Base-by-base conservation (phyloP, 2,113 vertebrate genomes). In the Caranx melampygus region DNA sequence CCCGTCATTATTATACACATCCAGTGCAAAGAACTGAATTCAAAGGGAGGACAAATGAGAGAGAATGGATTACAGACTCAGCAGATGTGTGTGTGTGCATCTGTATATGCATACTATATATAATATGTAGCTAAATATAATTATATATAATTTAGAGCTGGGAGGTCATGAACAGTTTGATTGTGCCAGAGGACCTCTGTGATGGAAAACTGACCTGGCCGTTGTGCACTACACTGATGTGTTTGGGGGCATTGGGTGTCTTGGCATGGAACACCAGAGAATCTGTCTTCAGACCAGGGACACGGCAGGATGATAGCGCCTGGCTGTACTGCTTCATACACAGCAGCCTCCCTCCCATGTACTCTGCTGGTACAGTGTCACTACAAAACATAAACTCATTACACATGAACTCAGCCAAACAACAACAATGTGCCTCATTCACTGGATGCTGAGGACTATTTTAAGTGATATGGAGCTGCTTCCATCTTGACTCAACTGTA, bases 241-340 rank as follows among this genome's bases (percentile, higher is more conserved):
- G 97, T 20, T 82, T 94, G 72, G 97, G 94, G 0, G 96, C 95
- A 52, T 85, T 96, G 66, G 96, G 95, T 76, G 89, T 93, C 84
- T 87, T 93, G 78, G 95, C 90, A 0, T 97, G 94, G 93, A 96
- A 98, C 87, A 96, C 92, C 3, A 99, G 90, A 0, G 95, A 94
- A 92, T 99, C 98, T 2, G 92, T 94, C 92, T 97, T 97, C 72
- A 93, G 88, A 14, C 97, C 98, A 0, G 98, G 98, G 62, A 99
- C 91, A 0, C 98, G 97, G 85, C 98, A 99, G 62, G 98, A 99
- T 0, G 97, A 98, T 66, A 99, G 91, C 75, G 99, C 95, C 85
- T 97, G 96, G 81, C 98, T 97, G 91, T 98, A 99, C 94, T 99
- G 98, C 86, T 97, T 96, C 98, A 99, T 99, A 87, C 98, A 99